These are phyloP conservation scores for Tokudaia tokunoshimensis DNA, from an alignment of 2,797 vertebrate species.

Conservation along the genomic window DNA sequence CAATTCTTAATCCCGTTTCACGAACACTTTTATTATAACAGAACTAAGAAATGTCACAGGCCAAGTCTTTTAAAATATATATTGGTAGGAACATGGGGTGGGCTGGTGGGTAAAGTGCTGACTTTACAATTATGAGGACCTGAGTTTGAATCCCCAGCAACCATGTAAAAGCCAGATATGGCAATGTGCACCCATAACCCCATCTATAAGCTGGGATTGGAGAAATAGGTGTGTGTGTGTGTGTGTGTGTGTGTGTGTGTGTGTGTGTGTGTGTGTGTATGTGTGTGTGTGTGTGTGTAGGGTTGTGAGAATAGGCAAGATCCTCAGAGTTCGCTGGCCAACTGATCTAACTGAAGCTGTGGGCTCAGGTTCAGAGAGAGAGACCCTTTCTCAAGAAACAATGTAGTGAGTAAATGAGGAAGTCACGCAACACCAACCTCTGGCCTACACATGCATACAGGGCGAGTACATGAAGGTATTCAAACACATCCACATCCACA, in stretches of 20 bases:
- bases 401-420: not conserved
- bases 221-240: not conserved
- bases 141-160: not conserved
- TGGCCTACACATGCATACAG: not conserved
- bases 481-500: not conserved
- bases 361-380: not conserved
- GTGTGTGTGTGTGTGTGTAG: not conserved
- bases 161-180: not conserved
- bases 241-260: no score
- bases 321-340: not conserved
- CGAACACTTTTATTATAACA: not conserved
- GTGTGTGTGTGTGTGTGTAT: not conserved
- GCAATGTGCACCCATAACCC: no score
- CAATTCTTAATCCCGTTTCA: not conserved
- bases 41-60: not conserved
- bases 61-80: not conserved
- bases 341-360: not conserved
- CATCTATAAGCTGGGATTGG: not conserved
- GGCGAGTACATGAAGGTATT: not conserved
- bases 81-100: not conserved
- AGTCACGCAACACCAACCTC: not conserved
- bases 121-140: not conserved
- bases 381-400: not conserved
- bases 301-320: not conserved
- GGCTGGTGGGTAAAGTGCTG: not conserved